Evolutionary conservation across 2,113 vertebrate species (phyloP).

Genomic region (Leucosticte australis): DNA sequence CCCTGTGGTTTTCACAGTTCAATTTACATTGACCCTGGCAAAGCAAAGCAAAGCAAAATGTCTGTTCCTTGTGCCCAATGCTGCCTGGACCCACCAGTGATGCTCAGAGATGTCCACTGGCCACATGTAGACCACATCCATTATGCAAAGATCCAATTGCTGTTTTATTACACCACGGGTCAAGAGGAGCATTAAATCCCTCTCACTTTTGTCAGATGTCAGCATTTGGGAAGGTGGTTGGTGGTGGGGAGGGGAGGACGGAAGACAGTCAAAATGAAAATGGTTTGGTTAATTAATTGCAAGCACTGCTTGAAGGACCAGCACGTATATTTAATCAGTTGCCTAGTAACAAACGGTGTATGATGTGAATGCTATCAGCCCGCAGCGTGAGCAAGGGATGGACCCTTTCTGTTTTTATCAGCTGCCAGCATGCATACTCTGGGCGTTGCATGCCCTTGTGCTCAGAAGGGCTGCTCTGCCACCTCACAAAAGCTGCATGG

Average conservation of each 20-base stretch:
- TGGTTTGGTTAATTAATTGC: slow-evolving; percentile 82
- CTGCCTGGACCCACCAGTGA: neutral
- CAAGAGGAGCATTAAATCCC: neutral
- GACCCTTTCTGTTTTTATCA: slow-evolving; percentile 66
- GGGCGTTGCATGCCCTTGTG: slow-evolving; percentile 4
- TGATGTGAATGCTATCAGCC: slow-evolving; percentile 77
- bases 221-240: slow-evolving; percentile 36
- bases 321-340: slow-evolving; percentile 84
- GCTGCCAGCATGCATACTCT: neutral
- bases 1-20: neutral
- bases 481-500: neutral
- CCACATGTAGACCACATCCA: neutral
- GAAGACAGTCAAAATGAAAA: slow-evolving; percentile 77
- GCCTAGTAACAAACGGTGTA: slow-evolving; percentile 80
- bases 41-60: neutral
- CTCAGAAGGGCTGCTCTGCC: slow-evolving; percentile 11
- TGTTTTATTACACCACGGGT: neutral
- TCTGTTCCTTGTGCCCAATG: neutral
- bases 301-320: slow-evolving; percentile 77
- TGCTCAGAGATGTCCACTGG: neutral
- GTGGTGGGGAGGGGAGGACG: slow-evolving; percentile 25
- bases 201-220: slow-evolving; percentile 44
- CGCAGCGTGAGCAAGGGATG: slow-evolving; percentile 49
- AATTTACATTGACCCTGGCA: neutral
- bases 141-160: neutral